These are phyloP conservation scores for Benitochromis conjunctus DNA, from an alignment of 2,113 vertebrate species.

Conservation along the genomic window DNA sequence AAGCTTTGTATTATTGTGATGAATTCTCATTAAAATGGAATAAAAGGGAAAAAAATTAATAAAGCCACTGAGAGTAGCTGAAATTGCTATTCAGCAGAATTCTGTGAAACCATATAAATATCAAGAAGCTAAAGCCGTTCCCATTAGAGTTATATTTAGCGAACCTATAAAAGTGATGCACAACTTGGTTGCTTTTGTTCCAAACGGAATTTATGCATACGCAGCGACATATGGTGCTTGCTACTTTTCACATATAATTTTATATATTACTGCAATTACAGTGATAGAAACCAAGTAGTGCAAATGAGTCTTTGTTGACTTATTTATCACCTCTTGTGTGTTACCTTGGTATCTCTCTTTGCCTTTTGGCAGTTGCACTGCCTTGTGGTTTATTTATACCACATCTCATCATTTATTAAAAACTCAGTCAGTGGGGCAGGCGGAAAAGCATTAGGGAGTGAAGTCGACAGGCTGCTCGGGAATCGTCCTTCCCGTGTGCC, in stretches of 20 bases:
- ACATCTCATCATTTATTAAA: constrained; percentile 80
- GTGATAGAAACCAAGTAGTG: constrained; percentile 52
- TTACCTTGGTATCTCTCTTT: constrained; percentile 70
- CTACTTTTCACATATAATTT: constrained; percentile 23
- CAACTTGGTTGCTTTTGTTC: constrained; percentile 10
- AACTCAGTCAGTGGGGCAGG: constrained; percentile 82
- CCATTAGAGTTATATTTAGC: constrained; percentile 27
- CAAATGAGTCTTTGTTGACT: constrained; percentile 72
- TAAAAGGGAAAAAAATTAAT: not conserved
- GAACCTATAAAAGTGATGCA: not conserved
- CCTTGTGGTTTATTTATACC: constrained; percentile 80
- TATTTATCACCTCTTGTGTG: constrained; percentile 70
- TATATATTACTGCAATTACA: constrained; percentile 1
- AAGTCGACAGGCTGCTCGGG: constrained; percentile 63
- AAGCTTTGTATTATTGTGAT: not conserved
- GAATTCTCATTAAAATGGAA: not conserved
- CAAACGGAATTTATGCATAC: constrained; percentile 9
- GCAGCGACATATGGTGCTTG: not conserved
- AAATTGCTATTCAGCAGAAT: not conserved
- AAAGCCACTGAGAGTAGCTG: not conserved
- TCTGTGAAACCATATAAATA: not conserved
- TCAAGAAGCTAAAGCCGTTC: not conserved
- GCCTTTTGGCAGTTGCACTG: constrained; percentile 70
- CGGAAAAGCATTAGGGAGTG: constrained; percentile 62
- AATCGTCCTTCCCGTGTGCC: constrained; percentile 61